Conservation (phyloP, 2,113 vertebrate species). For the Cichladusa arquata region DNA sequence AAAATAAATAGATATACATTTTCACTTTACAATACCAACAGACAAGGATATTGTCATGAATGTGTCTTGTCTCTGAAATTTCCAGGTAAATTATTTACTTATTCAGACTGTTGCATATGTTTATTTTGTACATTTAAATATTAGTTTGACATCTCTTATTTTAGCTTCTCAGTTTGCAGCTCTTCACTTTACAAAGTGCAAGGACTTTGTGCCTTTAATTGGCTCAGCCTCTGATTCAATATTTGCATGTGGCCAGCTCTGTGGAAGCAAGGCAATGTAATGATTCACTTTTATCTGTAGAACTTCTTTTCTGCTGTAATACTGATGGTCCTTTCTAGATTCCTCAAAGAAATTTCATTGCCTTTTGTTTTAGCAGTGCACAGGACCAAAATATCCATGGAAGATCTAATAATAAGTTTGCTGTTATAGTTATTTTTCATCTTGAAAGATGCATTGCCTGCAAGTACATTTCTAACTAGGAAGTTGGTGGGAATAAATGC, state of each 20-base stretch:
- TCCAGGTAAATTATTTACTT: slow-evolving; percentile 43
- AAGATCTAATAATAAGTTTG: neutral
- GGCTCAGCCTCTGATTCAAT: slow-evolving; percentile 41
- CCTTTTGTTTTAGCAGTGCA: neutral
- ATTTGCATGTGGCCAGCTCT: slow-evolving; percentile 40
- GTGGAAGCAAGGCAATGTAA: slow-evolving; percentile 21
- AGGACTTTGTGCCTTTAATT: slow-evolving; percentile 59
- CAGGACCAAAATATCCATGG: neutral
- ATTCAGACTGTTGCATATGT: neutral
- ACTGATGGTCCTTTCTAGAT: neutral
- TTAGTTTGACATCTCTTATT: slow-evolving; percentile 44
- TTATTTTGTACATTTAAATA: slow-evolving; percentile 36
- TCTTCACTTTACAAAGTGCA: neutral
- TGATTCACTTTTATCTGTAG: slow-evolving; percentile 28
- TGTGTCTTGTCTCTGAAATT: neutral
- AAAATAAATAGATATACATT: neutral
- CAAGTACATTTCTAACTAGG: neutral
- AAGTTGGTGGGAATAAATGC: neutral
- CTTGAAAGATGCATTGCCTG: neutral
- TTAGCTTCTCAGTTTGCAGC: slow-evolving; percentile 19
- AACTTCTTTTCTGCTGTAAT: neutral
- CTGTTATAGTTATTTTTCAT: neutral
- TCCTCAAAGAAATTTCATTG: neutral
- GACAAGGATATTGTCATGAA: neutral
- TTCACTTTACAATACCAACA: slow-evolving; percentile 7